phyloP scores from a whole-genome alignment of 2,113 vertebrate genomes.

The Ceuthmochares aereus region DNA sequence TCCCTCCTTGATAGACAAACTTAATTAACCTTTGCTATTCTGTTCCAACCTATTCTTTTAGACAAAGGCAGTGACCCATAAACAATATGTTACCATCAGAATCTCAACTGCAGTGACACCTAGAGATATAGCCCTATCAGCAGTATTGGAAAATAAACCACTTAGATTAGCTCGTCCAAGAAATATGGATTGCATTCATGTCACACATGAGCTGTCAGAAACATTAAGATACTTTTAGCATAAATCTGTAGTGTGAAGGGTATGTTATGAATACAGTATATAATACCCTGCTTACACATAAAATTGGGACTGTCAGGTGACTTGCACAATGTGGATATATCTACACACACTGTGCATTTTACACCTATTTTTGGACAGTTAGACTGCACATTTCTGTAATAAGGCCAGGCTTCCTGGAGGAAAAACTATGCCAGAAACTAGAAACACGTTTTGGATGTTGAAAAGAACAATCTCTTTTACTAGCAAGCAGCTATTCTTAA shows the following conservation, averaged over 20 bases:
- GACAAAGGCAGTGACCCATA: conserved; percentile 92
- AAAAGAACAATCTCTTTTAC: not conserved
- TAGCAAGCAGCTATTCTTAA: not conserved
- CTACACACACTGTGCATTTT: not conserved
- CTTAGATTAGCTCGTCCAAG: conserved; percentile 83
- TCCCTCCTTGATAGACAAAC: conserved; percentile 88
- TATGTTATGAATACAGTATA: conserved; percentile 72
- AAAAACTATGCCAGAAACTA: not conserved
- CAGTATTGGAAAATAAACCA: conserved; percentile 81
- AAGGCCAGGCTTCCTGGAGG: not conserved
- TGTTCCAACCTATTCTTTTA: conserved; percentile 85
- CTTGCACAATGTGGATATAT: not conserved
- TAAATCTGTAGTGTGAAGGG: conserved; percentile 86
- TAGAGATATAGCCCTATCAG: conserved; percentile 84
- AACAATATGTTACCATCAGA: conserved; percentile 91
- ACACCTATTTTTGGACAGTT: not conserved
- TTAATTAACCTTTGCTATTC: conserved; percentile 99
- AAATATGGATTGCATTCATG: conserved; percentile 92
- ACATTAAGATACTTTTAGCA: conserved; percentile 91
- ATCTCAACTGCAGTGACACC: conserved; percentile 77
- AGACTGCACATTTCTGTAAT: not conserved
- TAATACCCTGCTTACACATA: conserved; percentile 60
- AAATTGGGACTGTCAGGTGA: conserved; percentile 15
- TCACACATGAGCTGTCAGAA: conserved; percentile 88
- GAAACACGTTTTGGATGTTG: not conserved